Evolutionary conservation across 2,888 invertebrate species (phyloP).

Genomic region (Lithosia quadra): DNA sequence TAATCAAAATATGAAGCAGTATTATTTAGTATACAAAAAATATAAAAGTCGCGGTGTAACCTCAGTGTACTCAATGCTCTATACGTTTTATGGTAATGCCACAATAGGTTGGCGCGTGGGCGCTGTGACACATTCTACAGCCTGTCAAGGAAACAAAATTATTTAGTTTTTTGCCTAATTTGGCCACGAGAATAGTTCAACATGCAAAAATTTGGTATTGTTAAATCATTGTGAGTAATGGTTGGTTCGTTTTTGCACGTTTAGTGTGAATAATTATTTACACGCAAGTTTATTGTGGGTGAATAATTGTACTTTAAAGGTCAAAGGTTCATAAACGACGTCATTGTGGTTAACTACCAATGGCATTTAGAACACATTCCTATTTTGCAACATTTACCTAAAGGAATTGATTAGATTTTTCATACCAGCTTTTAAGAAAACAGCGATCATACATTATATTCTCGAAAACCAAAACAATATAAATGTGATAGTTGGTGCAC

Average conservation of each 20-base stretch:
- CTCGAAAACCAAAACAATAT: no score
- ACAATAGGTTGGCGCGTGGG: conserved; percentile 58
- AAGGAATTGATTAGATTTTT: neutral
- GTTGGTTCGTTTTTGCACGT: conserved; percentile 24
- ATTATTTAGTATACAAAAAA: neutral
- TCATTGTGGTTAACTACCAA: conserved; percentile 14
- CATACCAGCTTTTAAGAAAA: no score
- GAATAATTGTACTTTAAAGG: conserved; percentile 29
- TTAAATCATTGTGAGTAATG: conserved; percentile 31
- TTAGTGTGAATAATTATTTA: conserved; percentile 33
- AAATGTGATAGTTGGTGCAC: no score
- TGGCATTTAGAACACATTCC: neutral
- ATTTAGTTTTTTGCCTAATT: conserved; percentile 52
- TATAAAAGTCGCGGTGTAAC: conserved; percentile 22
- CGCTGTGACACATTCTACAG: conserved; percentile 58
- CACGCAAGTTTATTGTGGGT: conserved; percentile 16
- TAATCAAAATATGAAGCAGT: no score
- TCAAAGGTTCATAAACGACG: conserved; percentile 25
- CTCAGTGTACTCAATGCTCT: conserved; percentile 32
- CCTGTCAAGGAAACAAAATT: conserved; percentile 56
- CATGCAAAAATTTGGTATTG: conserved; percentile 32
- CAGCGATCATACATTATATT: no score
- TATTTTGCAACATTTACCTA: neutral
- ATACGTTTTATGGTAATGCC: conserved; percentile 45
- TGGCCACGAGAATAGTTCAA: conserved; percentile 45